Percentiles rank a stretch among this genome's conserved stretches.
Conservation (phyloP, 2,888 invertebrate species). For the Cryptocheilus praepositus region DNA sequence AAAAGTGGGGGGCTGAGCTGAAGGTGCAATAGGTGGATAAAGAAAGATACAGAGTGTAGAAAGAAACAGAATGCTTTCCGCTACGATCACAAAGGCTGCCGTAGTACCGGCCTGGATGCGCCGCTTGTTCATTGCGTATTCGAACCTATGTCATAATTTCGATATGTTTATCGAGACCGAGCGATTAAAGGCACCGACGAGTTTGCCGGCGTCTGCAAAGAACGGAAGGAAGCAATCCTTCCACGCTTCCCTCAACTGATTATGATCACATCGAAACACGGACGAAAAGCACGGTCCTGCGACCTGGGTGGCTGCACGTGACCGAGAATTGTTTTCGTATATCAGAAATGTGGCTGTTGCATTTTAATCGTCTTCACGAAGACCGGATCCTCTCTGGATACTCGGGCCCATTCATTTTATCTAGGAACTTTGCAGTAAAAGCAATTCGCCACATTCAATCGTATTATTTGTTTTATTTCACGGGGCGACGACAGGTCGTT, state of each 20-base stretch:
- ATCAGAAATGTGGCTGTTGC: too few species aligned
- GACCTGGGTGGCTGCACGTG: slow-evolving; percentile 19
- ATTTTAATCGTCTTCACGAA: too few species aligned
- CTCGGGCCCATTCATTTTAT: too few species aligned
- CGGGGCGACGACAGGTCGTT: neutral
- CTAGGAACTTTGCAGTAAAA: too few species aligned
- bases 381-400: too few species aligned
- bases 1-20: slow-evolving; percentile 54
- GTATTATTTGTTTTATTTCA: too few species aligned
- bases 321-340: neutral
- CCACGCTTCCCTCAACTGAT: slow-evolving; percentile 27
- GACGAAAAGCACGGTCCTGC: slow-evolving; percentile 6
- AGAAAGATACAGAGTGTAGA: neutral
- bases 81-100: slow-evolving; percentile 34
- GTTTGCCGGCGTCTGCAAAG: slow-evolving; percentile 10
- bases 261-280: slow-evolving; percentile 13
- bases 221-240: slow-evolving; percentile 46
- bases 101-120: slow-evolving; percentile 28
- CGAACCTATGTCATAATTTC: slow-evolving; percentile 60
- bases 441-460: too few species aligned
- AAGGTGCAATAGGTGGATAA: neutral
- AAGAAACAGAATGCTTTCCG: slow-evolving; percentile 21
- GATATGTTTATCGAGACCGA: slow-evolving; percentile 60
- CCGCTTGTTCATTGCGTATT: slow-evolving; percentile 36
- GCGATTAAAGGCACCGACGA: slow-evolving; percentile 55